Conservation (phyloP, 2,888 invertebrate genomes). For the Hirudinaria manillensis region DNA sequence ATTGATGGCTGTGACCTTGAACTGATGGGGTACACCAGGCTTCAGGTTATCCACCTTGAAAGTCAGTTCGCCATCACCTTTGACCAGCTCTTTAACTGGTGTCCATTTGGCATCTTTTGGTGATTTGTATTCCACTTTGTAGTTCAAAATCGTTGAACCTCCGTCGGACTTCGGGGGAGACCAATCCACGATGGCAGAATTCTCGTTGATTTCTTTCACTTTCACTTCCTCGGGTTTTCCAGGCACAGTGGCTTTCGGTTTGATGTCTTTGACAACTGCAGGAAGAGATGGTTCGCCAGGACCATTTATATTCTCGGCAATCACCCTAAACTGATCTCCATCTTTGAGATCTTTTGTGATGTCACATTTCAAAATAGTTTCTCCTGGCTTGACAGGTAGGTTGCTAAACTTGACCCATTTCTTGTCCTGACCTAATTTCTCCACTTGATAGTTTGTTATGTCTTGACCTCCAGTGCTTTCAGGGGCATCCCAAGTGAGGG, state of each 20-base stretch:
- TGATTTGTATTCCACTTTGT: constrained; percentile 39
- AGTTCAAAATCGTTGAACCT: constrained; percentile 46
- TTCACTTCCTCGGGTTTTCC: constrained; percentile 41
- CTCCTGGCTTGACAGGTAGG: constrained; percentile 34
- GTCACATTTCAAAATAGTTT: constrained; percentile 34
- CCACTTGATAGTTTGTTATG: constrained; percentile 55
- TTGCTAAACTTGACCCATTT: constrained; percentile 35
- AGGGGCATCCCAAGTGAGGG: constrained; percentile 68
- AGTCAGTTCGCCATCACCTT: constrained; percentile 12
- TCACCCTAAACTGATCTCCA: constrained; percentile 45
- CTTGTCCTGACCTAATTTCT: constrained; percentile 61
- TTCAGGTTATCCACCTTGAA: background rate
- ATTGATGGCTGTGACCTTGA: constrained; percentile 52
- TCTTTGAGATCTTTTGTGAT: constrained; percentile 46
- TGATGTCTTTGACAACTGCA: constrained; percentile 30
- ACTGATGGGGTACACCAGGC: constrained; percentile 36
- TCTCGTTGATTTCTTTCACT: constrained; percentile 59
- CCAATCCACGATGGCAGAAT: constrained; percentile 68
- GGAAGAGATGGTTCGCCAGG: constrained; percentile 39
- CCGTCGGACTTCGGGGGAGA: constrained; percentile 47
- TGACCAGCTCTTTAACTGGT: constrained; percentile 29
- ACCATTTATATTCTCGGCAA: constrained; percentile 63
- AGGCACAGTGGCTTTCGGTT: constrained; percentile 38
- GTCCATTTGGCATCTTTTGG: constrained; percentile 36
- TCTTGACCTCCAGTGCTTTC: constrained; percentile 74